phyloP scores from a whole-genome alignment of 2,888 invertebrate species.

The Cylindroiulus punctatus region DNA sequence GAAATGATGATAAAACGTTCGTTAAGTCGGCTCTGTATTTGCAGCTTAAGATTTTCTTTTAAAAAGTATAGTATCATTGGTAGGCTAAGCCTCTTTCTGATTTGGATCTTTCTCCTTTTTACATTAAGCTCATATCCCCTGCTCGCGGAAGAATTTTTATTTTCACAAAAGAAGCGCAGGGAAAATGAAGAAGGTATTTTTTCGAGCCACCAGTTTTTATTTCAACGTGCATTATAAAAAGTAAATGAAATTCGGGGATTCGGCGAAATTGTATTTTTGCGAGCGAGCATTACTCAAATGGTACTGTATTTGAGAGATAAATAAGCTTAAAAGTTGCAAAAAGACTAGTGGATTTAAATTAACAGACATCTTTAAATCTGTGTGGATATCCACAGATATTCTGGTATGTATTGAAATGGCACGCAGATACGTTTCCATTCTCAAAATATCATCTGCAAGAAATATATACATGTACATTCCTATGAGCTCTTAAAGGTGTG shows the following conservation, averaged over 20 bases:
- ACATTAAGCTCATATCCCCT: slow-evolving; percentile 11
- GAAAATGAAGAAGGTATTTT: neutral
- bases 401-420: no score
- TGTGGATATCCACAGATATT: no score
- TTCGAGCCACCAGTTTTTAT: neutral
- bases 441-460: no score
- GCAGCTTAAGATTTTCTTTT: neutral
- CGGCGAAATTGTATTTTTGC: neutral
- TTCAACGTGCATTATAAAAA: neutral
- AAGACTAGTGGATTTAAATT: neutral
- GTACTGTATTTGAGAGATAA: neutral
- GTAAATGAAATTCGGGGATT: neutral
- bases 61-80: slow-evolving; percentile 12
- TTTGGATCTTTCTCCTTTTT: slow-evolving; percentile 14
- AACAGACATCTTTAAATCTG: no score
- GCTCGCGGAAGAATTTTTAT: neutral
- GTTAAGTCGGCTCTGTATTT: slow-evolving; percentile 4
- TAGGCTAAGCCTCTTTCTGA: neutral
- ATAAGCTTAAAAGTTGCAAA: neutral
- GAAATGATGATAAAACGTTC: slow-evolving; percentile 27
- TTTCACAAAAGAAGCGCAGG: neutral
- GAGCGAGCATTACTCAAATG: neutral
- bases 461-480: no score
- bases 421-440: no score
- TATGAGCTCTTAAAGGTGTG: no score